Evolutionary conservation across 2,797 vertebrate species (phyloP).

Genomic region (Botia almorhae): DNA sequence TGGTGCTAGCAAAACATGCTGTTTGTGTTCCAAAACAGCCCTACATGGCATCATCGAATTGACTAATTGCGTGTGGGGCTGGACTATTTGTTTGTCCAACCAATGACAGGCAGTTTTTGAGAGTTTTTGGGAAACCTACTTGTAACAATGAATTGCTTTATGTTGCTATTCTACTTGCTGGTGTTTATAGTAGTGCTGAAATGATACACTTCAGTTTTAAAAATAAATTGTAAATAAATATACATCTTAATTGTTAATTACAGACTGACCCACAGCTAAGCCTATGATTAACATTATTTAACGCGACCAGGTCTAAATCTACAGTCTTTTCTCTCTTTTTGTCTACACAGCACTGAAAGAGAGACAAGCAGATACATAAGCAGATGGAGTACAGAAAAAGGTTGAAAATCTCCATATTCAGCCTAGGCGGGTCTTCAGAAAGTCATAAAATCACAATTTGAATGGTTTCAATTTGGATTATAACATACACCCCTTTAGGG

Average conservation of each 20-base stretch:
- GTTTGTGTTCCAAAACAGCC: neutral
- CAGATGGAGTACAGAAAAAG: slow-evolving; percentile 78
- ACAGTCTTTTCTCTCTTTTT: slow-evolving; percentile 42
- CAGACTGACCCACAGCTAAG: slow-evolving; percentile 32
- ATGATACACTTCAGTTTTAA: no score
- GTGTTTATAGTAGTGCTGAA: no score
- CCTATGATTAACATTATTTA: slow-evolving; percentile 77
- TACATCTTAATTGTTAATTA: neutral
- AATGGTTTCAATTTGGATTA: slow-evolving; percentile 95
- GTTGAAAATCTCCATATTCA: slow-evolving; percentile 85
- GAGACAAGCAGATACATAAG: no score
- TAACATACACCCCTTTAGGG: slow-evolving; percentile 97
- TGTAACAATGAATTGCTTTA: neutral
- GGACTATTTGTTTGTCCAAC: neutral
- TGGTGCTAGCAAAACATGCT: no score
- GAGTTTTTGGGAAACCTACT: neutral
- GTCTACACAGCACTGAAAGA: slow-evolving; percentile 68
- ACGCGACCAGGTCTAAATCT: slow-evolving; percentile 76
- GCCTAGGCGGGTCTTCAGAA: slow-evolving; percentile 89
- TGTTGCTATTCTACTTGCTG: no score
- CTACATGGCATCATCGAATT: neutral
- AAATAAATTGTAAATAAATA: neutral
- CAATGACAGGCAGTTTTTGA: neutral
- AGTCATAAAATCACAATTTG: slow-evolving; percentile 99
- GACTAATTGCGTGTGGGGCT: no score